Evolutionary conservation across 2,113 vertebrate genomes (phyloP).

Genomic region (Hemicordylus capensis): DNA sequence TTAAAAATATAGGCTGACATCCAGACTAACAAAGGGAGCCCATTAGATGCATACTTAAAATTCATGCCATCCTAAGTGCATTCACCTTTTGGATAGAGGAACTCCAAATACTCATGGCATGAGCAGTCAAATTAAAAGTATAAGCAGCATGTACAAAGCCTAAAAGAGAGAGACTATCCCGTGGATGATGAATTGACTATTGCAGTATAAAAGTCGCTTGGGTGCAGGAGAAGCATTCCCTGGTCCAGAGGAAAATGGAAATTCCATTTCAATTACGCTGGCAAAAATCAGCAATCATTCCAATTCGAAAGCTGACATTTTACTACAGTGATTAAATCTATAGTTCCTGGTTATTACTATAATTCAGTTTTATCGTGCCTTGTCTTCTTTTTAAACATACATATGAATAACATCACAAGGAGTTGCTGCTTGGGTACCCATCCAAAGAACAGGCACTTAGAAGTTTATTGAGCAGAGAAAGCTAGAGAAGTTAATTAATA

Average conservation of each 20-base stretch:
- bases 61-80: not conserved
- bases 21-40: fast-evolving
- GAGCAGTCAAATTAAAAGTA: not conserved
- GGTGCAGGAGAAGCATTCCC: not conserved
- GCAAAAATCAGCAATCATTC: not conserved
- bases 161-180: not conserved
- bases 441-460: constrained; percentile 22
- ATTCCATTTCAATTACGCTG: not conserved
- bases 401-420: constrained; percentile 6
- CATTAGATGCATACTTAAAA: not conserved
- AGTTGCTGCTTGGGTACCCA: not conserved
- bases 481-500: constrained; percentile 12
- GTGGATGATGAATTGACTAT: fast-evolving
- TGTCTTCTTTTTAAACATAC: not conserved
- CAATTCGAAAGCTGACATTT: not conserved
- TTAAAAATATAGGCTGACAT: too few species aligned
- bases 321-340: not conserved
- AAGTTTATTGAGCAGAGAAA: not conserved
- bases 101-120: not conserved
- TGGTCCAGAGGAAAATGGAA: not conserved
- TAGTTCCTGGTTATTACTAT: constrained; percentile 6
- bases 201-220: not conserved
- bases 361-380: constrained; percentile 17
- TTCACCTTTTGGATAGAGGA: not conserved
- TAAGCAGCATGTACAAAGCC: not conserved